phyloP scores from a whole-genome alignment of 1,140 invertebrate species.

The Paramacrobiotus metropolitanus region DNA sequence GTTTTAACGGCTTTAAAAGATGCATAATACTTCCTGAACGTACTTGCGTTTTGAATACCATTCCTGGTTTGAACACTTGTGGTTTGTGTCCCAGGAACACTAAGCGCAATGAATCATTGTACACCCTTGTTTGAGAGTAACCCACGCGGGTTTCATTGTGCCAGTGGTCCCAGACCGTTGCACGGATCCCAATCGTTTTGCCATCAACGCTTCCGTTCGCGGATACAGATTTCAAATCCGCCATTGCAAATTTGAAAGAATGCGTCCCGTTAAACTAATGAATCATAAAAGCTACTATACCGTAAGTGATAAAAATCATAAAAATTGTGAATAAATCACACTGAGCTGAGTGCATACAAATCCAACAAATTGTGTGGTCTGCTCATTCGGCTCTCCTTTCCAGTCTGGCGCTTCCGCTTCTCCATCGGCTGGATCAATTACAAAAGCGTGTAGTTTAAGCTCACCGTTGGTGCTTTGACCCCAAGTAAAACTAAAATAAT shows the following conservation, averaged over 20 bases:
- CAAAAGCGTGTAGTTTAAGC: constrained; percentile 6
- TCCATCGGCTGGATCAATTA: neutral
- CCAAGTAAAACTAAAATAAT: constrained; percentile 5
- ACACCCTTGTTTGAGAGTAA: constrained; percentile 59
- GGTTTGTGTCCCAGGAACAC: constrained; percentile 63
- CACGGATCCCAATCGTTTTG: constrained; percentile 60
- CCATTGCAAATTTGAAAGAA: constrained; percentile 58
- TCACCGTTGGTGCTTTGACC: constrained; percentile 8
- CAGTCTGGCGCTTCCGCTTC: constrained; percentile 6
- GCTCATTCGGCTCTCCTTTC: neutral
- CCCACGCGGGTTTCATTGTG: constrained; percentile 56
- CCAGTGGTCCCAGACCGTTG: constrained; percentile 66
- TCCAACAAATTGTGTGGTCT: neutral
- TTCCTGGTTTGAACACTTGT: constrained; percentile 75
- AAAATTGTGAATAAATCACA: neutral
- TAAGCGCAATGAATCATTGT: constrained; percentile 52
- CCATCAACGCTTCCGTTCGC: constrained; percentile 32
- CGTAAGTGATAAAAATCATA: neutral
- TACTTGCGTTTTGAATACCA: constrained; percentile 55
- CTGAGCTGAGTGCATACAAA: neutral
- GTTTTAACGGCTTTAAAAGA: too few relatives aligned
- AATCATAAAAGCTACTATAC: constrained; percentile 15
- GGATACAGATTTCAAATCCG: constrained; percentile 41
- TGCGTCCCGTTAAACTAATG: constrained; percentile 64
- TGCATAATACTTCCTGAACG: too few relatives aligned